phyloP scores from a whole-genome alignment of 2,797 vertebrate species.

The Tadarida brasiliensis region DNA sequence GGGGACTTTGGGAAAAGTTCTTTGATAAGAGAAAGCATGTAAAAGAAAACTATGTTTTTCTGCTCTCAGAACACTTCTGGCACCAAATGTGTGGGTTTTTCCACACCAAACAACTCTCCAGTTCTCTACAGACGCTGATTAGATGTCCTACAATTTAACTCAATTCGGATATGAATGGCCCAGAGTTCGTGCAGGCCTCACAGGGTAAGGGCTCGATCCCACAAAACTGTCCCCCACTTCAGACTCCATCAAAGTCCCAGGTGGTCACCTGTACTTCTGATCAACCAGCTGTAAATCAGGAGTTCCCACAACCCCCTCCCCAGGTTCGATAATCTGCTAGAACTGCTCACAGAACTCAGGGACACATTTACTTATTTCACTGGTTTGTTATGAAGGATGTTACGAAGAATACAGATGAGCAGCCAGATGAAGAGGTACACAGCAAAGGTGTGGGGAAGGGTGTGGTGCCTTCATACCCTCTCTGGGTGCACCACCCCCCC shows the following conservation, averaged over 20 bases:
- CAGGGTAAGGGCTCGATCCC: neutral
- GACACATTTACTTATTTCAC: neutral
- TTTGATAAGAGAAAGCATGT: neutral
- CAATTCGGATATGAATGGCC: neutral
- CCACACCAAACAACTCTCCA: neutral
- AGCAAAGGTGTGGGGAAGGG: neutral
- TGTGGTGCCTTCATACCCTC: accelerated
- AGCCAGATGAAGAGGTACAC: neutral
- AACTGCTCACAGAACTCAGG: neutral
- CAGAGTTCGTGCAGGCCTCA: neutral
- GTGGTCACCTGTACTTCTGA: neutral
- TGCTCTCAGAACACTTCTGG: neutral
- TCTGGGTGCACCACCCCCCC: neutral
- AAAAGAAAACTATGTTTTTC: neutral
- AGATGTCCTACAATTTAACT: neutral
- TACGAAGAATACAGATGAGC: neutral
- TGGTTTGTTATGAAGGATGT: neutral
- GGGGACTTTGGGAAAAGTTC: neutral
- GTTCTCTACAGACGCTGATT: neutral
- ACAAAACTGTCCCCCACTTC: neutral
- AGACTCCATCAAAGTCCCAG: neutral
- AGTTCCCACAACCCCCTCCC: neutral
- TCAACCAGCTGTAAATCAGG: neutral
- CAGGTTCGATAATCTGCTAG: neutral
- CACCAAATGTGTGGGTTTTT: neutral